Evolutionary conservation across 1,140 invertebrate species (phyloP), one percentile per base, ranked within the genome.

Genomic region (Caenorhabditis remanei): DNA sequence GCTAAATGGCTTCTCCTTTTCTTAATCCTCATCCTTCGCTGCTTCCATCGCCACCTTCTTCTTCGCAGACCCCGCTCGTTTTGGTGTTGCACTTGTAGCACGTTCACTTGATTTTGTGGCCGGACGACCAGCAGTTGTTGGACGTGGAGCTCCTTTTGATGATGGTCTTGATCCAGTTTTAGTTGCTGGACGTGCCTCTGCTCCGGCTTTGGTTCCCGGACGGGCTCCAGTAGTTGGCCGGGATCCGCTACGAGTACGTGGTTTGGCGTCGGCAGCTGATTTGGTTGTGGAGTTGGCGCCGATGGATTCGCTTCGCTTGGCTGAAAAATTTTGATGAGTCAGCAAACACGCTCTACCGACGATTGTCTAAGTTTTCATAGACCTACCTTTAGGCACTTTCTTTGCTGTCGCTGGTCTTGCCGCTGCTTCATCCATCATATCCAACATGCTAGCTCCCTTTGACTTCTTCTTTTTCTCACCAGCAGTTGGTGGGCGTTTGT

Each of bases 361-460:
- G 32, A 32, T 32, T 32, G 32, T 32, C 32, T 32, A 32, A 32
- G 56, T 58, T 58, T 58, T 21, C n/a, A 8, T n/a, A 2, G 13
- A 11, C 71, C 11, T 8, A 79, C 71, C 71, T 50, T 50, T 79
- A 79, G 46, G 21, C 8, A 7, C 16, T 32, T 86, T 86, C 61
- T 87, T 87, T 2, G 75, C 86, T 6, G 86, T 87, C n/a, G 86
- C 71, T 9, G 86, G 86, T 21, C 84, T 67, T 14, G 82, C 84
- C 8, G 53, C 85, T 0, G 90, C 87, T 56, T 92, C 90, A 83
- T 92, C 91, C 90, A 92, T 88, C 89, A 92, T 86, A 43, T 92
- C 86, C 84, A 92, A 75, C 82, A 92, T 89, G 89, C 89, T 58
- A 16, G 65, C 84, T 7, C 86, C 90, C 84, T 89, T 91, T 8